These are phyloP conservation scores for Thomomys bottae DNA, from an alignment of 2,113 vertebrate species.

Conservation along the genomic window DNA sequence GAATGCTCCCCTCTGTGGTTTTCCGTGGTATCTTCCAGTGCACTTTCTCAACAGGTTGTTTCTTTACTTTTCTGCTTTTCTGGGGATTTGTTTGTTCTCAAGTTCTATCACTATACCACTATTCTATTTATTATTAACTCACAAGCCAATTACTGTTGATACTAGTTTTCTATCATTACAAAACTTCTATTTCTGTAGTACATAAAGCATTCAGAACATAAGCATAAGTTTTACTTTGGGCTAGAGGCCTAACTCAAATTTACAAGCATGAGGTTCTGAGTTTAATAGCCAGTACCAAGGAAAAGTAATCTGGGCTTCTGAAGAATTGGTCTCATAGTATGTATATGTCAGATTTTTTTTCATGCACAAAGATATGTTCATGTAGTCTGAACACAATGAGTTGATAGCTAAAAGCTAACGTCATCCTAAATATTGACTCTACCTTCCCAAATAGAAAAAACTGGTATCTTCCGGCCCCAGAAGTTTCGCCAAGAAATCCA, in stretches of 20 bases:
- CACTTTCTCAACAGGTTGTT: conserved; percentile 94
- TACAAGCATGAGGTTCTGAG: neutral
- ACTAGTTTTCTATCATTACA: neutral
- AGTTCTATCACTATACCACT: neutral
- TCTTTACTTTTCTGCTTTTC: conserved; percentile 7
- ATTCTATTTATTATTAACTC: neutral
- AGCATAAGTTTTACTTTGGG: neutral
- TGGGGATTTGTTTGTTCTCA: neutral
- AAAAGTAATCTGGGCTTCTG: neutral
- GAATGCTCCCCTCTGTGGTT: conserved; percentile 94
- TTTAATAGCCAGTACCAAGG: too few relatives aligned
- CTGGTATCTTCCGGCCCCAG: conserved; percentile 95
- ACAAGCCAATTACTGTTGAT: neutral
- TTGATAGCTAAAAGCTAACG: neutral
- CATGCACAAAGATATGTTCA: neutral
- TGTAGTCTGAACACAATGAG: neutral
- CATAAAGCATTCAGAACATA: neutral
- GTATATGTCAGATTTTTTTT: neutral
- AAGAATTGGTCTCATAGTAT: neutral
- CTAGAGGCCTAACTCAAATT: neutral
- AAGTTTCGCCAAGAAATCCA: conserved; percentile 88
- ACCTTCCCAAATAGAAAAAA: conserved; percentile 90
- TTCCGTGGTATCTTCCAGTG: conserved; percentile 96
- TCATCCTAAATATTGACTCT: conserved; percentile 17
- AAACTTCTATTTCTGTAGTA: neutral